These are phyloP conservation scores for Elaphurus davidianus DNA, from an alignment of 2,113 vertebrate genomes.

Conservation along the genomic window DNA sequence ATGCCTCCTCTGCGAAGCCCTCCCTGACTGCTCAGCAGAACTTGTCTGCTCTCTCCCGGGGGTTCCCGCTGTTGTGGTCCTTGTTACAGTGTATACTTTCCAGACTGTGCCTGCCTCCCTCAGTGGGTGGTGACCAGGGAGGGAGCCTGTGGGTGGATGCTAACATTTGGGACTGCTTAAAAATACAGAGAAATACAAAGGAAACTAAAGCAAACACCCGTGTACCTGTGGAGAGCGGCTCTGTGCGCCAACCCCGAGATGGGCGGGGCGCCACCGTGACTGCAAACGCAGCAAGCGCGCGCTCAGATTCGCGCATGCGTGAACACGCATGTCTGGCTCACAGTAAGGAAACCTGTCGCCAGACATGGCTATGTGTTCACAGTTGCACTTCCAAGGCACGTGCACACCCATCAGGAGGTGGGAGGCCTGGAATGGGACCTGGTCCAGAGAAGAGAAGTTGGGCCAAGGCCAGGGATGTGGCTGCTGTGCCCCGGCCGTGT, in stretches of 20 bases:
- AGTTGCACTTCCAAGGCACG: background rate
- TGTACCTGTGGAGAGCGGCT: background rate
- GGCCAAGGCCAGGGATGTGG: background rate
- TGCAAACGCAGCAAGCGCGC: rapidly evolving
- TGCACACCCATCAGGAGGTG: background rate
- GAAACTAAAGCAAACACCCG: background rate
- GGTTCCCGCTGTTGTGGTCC: background rate
- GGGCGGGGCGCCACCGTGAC: background rate
- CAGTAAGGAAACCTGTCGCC: background rate
- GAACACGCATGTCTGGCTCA: background rate
- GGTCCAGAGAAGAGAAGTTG: background rate
- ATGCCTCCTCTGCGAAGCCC: background rate
- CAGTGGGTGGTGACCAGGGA: background rate
- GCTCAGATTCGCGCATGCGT: background rate
- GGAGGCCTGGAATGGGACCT: background rate
- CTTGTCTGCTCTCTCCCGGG: background rate
- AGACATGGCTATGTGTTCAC: background rate
- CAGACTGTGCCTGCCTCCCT: background rate
- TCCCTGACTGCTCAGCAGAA: background rate
- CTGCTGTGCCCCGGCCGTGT: rapidly evolving
- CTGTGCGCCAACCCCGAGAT: background rate
- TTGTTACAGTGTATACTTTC: background rate
- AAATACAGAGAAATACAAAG: background rate
- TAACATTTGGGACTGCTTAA: background rate
- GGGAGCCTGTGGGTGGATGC: no score